Percentiles rank a stretch among this genome's conserved stretches.
These are phyloP conservation scores for Saguinus imperator DNA, from an alignment of 2,113 vertebrate genomes.

Conservation along the genomic window DNA sequence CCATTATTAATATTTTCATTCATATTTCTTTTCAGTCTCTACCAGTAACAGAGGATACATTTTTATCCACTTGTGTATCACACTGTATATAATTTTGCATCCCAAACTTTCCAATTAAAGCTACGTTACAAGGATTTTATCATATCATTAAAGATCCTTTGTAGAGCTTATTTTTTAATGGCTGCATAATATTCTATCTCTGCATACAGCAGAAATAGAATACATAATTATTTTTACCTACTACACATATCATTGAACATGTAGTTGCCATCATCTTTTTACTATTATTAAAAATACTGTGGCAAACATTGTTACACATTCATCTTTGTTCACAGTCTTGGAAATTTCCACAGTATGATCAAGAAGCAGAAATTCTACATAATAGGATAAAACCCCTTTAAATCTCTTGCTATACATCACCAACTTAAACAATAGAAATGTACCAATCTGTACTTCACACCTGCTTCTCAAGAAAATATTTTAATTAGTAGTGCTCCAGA, in stretches of 20 bases:
- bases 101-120: neutral
- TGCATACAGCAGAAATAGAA: neutral
- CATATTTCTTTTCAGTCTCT: neutral
- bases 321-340: neutral
- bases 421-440: neutral
- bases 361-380: neutral
- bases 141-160: neutral
- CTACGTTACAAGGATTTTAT: neutral
- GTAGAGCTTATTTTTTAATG: neutral
- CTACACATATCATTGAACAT: neutral
- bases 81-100: neutral
- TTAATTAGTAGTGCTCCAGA: neutral
- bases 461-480: neutral
- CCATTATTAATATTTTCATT: neutral
- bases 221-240: neutral
- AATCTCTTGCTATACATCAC: neutral
- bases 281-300: neutral
- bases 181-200: neutral
- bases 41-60: neutral
- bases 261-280: neutral
- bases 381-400: neutral
- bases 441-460: neutral
- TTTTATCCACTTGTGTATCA: neutral
- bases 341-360: neutral
- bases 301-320: neutral